phyloP scores from a whole-genome alignment of 2,888 invertebrate genomes.

The Nysson spinosus region DNA sequence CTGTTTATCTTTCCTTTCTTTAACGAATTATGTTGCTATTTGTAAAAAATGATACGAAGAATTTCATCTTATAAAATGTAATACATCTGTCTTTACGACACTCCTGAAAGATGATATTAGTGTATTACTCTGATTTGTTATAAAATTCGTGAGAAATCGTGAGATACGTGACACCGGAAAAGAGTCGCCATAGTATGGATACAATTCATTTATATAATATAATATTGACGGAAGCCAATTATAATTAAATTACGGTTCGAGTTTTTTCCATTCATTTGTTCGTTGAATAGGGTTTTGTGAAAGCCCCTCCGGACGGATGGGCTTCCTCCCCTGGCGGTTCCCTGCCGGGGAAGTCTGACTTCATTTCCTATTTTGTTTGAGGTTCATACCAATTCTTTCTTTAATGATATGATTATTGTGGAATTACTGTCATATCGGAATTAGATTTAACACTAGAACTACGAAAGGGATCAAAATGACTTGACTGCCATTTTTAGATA shows the following conservation, averaged over 20 bases:
- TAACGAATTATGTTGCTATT: no score
- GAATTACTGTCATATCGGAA: not conserved
- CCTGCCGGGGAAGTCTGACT: constrained; percentile 41
- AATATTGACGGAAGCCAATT: constrained; percentile 55
- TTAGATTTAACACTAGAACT: not conserved
- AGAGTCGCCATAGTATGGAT: not conserved
- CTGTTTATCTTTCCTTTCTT: no score
- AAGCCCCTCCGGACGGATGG: constrained; percentile 58
- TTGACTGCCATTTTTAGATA: no score
- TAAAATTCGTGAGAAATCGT: not conserved
- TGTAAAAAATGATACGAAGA: no score
- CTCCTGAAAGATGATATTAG: no score
- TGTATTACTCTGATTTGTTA: no score
- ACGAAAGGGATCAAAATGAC: no score
- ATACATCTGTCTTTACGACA: no score
- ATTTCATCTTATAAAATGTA: no score
- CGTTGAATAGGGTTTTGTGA: constrained; percentile 56
- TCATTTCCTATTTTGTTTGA: constrained; percentile 36
- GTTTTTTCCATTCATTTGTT: constrained; percentile 35
- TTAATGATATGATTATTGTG: not conserved
- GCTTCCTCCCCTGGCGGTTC: constrained; percentile 50
- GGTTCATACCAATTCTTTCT: constrained; percentile 29
- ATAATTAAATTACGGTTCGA: constrained; percentile 46
- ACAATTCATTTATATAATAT: constrained; percentile 39
- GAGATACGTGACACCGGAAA: constrained; percentile 1